Evolutionary conservation across 2,797 vertebrate genomes (phyloP), one percentile per base, ranked within the genome.

Genomic region (Sebastes umbrosus): DNA sequence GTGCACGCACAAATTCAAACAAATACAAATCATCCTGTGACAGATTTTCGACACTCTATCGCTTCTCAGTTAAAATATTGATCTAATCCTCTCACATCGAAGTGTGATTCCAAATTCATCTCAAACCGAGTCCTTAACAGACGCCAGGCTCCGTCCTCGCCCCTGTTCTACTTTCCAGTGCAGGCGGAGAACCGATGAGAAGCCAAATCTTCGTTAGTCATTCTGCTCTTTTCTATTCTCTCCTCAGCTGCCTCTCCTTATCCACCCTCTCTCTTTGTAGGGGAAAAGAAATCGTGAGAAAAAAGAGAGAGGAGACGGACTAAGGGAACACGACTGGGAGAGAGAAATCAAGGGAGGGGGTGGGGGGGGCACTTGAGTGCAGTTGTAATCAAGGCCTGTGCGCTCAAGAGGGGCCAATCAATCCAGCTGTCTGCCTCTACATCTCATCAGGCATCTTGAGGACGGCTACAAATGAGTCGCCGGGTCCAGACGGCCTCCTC

Each of bases 341-440:
- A 69, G 75, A 64, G 78, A 74, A 85, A 80, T 72, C 31, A 78
- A 16, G 18, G 50, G 2, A 22, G 50, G 27, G 6, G 36, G 22
- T 5, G 69, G 46, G 2, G 76, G 69, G 39, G 3, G 76, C 77
- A 86, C 88, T 93, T 67, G 84, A 94, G 88, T 87, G 90, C 79
- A 63, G 88, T 86, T 92, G 91, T 90, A 94, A 94, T 94, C 94
- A 94, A 90, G 90, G 91, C 75, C 84, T 85, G 87, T 73, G 84
- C 34, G 64, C 88, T 92, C 80, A 83, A 93, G 91, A 92, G 92
- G 89, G 86, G 83, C 87, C 91, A 93, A 94, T 93, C 92, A 93
- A 90, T 90, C 80, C 86, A 67, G 77, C 92, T 67, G 82, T 90
- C 91, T 89, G 87, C 84, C 75, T 84, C 84, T 87, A 86, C 90